A percentile compares a stretch with the other conserved stretches of the same genome.
Evolutionary conservation across 2,888 invertebrate genomes (phyloP).

Genomic region (Panzeria rudis): DNA sequence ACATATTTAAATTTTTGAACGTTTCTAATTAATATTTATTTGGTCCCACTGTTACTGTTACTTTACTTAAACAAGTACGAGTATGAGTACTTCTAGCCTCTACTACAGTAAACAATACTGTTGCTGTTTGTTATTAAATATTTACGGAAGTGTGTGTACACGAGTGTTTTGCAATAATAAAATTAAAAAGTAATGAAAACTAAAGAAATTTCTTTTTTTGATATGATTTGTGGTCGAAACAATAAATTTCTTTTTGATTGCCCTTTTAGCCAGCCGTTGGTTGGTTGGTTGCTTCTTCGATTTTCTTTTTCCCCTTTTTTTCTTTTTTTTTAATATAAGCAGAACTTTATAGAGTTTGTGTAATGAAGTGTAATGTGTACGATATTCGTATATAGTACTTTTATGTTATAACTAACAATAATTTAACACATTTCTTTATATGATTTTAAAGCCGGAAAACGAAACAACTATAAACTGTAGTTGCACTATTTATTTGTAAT

Average conservation of each 20-base stretch:
- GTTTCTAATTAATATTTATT: background rate
- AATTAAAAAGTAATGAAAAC: slow-evolving; percentile 3
- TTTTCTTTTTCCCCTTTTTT: background rate
- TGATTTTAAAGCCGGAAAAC: slow-evolving; percentile 54
- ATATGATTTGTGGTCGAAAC: slow-evolving; percentile 55
- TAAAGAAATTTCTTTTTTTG: slow-evolving; percentile 44
- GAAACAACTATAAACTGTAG: slow-evolving; percentile 34
- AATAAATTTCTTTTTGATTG: slow-evolving; percentile 59
- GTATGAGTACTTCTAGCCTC: slow-evolving; percentile 10
- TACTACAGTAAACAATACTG: slow-evolving; percentile 19
- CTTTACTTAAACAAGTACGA: background rate
- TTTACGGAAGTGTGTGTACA: slow-evolving; percentile 41
- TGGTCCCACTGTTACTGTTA: background rate
- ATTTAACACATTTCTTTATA: slow-evolving; percentile 39
- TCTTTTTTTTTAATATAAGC: slow-evolving; percentile 34
- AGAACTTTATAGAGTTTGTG: slow-evolving; percentile 56
- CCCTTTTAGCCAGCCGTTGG: slow-evolving; percentile 59
- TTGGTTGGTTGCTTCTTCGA: slow-evolving; percentile 2
- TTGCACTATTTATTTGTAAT: slow-evolving; percentile 36
- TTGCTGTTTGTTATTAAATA: background rate
- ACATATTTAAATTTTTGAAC: background rate
- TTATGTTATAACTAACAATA: slow-evolving; percentile 47
- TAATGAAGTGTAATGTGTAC: slow-evolving; percentile 21
- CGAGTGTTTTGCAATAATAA: slow-evolving; percentile 35
- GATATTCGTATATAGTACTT: slow-evolving; percentile 8